Conservation (phyloP, 2,888 invertebrate genomes). For the Parnassius smintheus region DNA sequence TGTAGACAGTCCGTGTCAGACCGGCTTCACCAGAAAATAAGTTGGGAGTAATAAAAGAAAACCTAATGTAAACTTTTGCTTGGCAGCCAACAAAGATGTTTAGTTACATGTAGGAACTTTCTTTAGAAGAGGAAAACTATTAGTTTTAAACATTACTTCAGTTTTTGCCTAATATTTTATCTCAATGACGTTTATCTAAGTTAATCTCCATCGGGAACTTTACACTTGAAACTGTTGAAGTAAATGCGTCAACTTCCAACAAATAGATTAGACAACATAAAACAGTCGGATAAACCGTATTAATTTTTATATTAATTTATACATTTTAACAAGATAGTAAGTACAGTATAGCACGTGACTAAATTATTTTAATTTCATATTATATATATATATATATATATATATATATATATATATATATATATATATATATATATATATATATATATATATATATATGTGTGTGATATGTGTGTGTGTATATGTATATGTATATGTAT, state of each 20-base stretch:
- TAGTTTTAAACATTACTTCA: not conserved
- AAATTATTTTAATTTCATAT: no score
- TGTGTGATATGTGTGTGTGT: no score
- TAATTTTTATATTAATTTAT: slow-evolving; percentile 11
- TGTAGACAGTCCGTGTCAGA: not conserved
- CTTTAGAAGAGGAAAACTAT: not conserved
- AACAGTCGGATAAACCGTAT: slow-evolving; percentile 4
- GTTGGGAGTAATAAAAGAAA: slow-evolving; percentile 20
- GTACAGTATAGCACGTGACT: no score
- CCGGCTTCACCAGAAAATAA: slow-evolving; percentile 17
- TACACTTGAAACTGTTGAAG: slow-evolving; percentile 15
- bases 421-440: no score
- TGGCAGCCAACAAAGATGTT: slow-evolving; percentile 12
- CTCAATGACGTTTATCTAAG: slow-evolving; percentile 3
- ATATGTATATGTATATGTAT: no score
- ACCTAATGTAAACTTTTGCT: slow-evolving; percentile 24
- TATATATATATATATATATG: no score
- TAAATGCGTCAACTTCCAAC: slow-evolving; percentile 17
- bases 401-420: no score
- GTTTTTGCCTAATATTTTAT: not conserved
- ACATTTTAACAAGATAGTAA: not conserved
- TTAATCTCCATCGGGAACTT: slow-evolving; percentile 8
- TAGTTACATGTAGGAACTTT: slow-evolving; percentile 4
- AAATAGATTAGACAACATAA: slow-evolving; percentile 16
- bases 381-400: no score